These are phyloP conservation scores for Corydoras sp. DNA, from an alignment of 2,113 vertebrate species.

Conservation along the genomic window DNA sequence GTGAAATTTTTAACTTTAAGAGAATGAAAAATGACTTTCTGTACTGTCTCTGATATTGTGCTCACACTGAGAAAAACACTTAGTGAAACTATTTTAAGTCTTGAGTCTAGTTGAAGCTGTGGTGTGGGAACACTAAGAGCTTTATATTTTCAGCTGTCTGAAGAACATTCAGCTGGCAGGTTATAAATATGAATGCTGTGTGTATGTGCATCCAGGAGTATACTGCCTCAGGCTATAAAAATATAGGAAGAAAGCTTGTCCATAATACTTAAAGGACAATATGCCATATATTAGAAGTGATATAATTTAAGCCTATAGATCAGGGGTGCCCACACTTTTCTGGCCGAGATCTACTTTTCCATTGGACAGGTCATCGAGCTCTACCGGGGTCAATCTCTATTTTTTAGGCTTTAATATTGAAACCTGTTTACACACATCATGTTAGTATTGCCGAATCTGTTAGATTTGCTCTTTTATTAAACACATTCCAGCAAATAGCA, in stretches of 20 bases:
- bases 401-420: too few species aligned
- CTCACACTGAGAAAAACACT: slow-evolving; percentile 1
- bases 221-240: not conserved
- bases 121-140: not conserved
- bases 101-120: not conserved
- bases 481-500: too few species aligned
- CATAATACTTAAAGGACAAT: too few species aligned
- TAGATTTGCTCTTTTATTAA: too few species aligned
- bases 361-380: too few species aligned
- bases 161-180: not conserved
- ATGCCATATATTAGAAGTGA: too few species aligned
- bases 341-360: too few species aligned
- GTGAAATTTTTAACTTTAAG: not conserved
- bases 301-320: too few species aligned
- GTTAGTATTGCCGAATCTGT: too few species aligned
- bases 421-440: too few species aligned
- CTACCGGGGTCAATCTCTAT: too few species aligned
- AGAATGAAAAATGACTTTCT: not conserved
- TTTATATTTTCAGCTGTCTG: not conserved
- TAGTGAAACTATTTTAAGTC: not conserved
- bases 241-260: not conserved
- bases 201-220: not conserved
- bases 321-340: too few species aligned
- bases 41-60: not conserved
- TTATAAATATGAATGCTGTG: slow-evolving; percentile 8